Conservation (phyloP, 2,888 invertebrate species). For the Beris morrisii region DNA sequence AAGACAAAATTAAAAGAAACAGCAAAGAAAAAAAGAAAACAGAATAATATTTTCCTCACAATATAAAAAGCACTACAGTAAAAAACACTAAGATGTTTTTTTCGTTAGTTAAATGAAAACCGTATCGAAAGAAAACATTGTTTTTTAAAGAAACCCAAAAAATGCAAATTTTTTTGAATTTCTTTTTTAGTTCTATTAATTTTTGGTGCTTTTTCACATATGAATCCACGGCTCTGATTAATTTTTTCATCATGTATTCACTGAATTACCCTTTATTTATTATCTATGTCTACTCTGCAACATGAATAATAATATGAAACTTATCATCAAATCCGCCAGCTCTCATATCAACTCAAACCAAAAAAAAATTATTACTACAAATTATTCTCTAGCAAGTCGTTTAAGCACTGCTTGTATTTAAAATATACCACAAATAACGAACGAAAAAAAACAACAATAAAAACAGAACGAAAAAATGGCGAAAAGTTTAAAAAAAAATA, state of each 20-base stretch:
- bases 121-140: background rate
- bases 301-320: no score
- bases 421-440: no score
- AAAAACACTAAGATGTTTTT: background rate
- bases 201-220: constrained; percentile 53
- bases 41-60: constrained; percentile 56
- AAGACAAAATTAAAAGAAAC: constrained; percentile 29
- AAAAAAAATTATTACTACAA: no score
- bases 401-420: no score
- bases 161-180: background rate
- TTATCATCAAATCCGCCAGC: no score
- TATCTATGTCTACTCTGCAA: no score
- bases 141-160: constrained; percentile 4
- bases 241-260: constrained; percentile 55
- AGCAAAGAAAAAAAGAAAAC: constrained; percentile 1
- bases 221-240: constrained; percentile 58
- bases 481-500: no score
- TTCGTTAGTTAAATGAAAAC: background rate
- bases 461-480: no score
- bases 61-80: constrained; percentile 55
- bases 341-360: no score
- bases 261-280: constrained; percentile 22
- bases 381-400: no score
- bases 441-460: no score
- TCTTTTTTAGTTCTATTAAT: background rate